These are phyloP conservation scores for Colostygia pectinataria DNA, from an alignment of 2,888 invertebrate genomes.

Conservation along the genomic window DNA sequence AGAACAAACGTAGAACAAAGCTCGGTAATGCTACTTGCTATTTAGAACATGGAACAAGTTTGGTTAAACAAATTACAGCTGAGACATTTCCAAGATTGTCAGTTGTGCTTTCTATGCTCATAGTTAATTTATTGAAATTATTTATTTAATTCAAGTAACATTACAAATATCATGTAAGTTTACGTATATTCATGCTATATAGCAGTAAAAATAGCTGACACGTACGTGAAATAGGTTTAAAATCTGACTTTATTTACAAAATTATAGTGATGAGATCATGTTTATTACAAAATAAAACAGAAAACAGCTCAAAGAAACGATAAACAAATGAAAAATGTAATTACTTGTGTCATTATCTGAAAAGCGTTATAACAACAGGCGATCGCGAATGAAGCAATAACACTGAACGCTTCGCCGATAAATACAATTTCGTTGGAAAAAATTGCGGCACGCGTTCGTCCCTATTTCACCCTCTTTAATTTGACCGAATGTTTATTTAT, in stretches of 20 bases:
- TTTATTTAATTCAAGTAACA: too few species aligned
- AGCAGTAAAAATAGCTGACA: too few species aligned
- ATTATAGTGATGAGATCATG: too few species aligned
- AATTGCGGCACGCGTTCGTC: conserved; percentile 42
- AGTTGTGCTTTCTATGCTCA: background rate
- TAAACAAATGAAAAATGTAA: background rate
- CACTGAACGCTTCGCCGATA: conserved; percentile 41
- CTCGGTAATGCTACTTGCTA: conserved; percentile 1
- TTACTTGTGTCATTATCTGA: conserved; percentile 30
- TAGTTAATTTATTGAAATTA: too few species aligned
- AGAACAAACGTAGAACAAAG: conserved; percentile 12
- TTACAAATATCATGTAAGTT: too few species aligned
- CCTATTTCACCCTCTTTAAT: conserved; percentile 63
- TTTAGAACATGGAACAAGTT: conserved; percentile 8
- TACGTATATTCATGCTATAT: too few species aligned
- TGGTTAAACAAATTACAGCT: conserved; percentile 2
- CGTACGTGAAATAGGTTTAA: too few species aligned
- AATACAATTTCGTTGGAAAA: conserved; percentile 48
- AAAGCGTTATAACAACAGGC: conserved; percentile 30
- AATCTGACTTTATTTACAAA: too few species aligned
- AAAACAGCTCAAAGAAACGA: background rate
- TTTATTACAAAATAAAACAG: background rate
- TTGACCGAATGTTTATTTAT: conserved; percentile 73
- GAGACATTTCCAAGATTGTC: conserved; percentile 4
- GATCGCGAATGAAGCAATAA: conserved; percentile 45